Base-by-base conservation (phyloP, 2,797 vertebrate species). In the Hyperoplus immaculatus region DNA sequence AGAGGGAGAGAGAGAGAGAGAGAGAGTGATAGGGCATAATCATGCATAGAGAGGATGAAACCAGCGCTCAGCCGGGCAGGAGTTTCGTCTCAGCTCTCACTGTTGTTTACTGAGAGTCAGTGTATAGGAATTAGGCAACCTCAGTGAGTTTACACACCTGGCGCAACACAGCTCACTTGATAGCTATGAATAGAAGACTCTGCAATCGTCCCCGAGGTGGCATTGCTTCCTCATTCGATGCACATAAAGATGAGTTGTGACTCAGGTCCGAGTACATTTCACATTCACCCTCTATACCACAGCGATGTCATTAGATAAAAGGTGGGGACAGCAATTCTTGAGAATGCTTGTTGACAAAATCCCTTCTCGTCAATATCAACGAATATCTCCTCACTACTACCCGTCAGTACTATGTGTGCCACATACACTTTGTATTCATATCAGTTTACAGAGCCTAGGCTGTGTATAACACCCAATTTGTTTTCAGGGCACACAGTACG, bases 21-120 rank as follows among this genome's bases (percentile, higher is more conserved):
- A 11, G 71, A 38, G 54, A 78, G 75, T 38, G 55, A 86, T 54
- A 43, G 61, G 64, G 62, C 72, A 84, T 69, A 82, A 86, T 87
- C 81, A 82, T 70, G 67, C 21, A 81, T 21, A 78, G 61, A 69
- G 75, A 50, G 78, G 82, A 86, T 79, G 80, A 90, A 91, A 90
- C 83, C 39, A 39, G 70, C 5, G 0, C 78, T 77, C 63, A 15
- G 29, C 69, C 59, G 0, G 3, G 51, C 39, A 69, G 72, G 75
- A 84, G 87, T 88, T 87, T 87, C 63, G 43, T 38, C 72, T 82
- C 8, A 50, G 77, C 68, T 81, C 63, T 10, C 7, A 45, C 29
- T 16, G n/a, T 16, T n/a, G 38, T 47, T 68, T 21, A 43, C 16
- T 0, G 16, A 55, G 53, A 13, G 36, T 29, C 29, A 29, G 29